Evolutionary conservation across 2,888 invertebrate species (phyloP).

Genomic region (Cheilosia pagana): DNA sequence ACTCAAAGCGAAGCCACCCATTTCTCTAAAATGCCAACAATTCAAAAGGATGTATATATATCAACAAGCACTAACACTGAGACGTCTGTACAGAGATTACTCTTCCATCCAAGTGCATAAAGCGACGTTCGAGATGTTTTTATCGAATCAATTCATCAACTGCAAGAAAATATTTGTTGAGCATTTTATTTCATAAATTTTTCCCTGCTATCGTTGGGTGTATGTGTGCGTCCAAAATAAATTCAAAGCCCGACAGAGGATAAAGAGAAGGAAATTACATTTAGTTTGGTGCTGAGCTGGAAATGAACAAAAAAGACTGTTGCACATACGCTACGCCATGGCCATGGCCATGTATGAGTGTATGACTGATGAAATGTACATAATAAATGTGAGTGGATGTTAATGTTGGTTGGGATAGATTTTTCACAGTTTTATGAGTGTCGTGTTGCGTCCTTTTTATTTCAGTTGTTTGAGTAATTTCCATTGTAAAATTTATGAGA

Average conservation of each 20-base stretch:
- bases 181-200: background rate
- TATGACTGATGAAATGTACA: too few relatives aligned
- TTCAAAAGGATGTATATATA: background rate
- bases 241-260: background rate
- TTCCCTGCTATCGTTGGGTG: background rate
- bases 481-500: constrained; percentile 52
- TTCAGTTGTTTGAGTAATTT: background rate
- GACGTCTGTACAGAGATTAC: constrained; percentile 10
- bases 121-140: constrained; percentile 6
- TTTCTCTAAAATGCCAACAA: constrained; percentile 16
- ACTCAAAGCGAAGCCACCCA: background rate
- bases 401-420: background rate
- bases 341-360: too few relatives aligned
- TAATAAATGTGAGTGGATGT: too few relatives aligned
- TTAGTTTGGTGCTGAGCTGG: background rate
- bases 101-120: constrained; percentile 32
- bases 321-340: too few relatives aligned
- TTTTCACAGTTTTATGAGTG: background rate
- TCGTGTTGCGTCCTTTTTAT: background rate
- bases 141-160: constrained; percentile 41
- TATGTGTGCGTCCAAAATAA: background rate
- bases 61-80: background rate
- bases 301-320: too few relatives aligned
- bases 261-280: background rate
- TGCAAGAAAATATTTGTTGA: constrained; percentile 12